Base-by-base conservation (phyloP, 53 echinoderm and acorn worm genomes). In the Holothuria leucospilota region DNA sequence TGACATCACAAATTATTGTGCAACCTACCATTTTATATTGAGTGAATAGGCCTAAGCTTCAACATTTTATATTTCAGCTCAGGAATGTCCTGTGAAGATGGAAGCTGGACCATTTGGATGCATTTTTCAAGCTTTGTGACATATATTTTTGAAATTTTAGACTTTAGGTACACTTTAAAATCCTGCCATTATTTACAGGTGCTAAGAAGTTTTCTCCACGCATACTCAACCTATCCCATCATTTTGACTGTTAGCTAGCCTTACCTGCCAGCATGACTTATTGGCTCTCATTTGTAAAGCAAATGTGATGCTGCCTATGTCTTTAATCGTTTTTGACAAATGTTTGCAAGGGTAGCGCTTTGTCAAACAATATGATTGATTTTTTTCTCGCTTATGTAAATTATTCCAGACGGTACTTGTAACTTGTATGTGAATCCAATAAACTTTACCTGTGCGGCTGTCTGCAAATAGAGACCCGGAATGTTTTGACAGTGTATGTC, bases 281-380 rank as follows among this genome's bases (percentile, higher is more conserved):
- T 75, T 52, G 52, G 46, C 21, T 26, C 51, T 75, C 75, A 75
- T 75, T 24, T 51, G 15, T 51, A 75, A 75, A 75, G 52, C 52
- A 75, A 75, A 75, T 49, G 49, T 26, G 51, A 49, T 42, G 20
- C 39, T 75, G 75, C 51, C 53, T 9, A 16, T 56, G 51, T 51
- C 38, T 75, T 75, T 75, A 75, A 75, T 70, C 75, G 75, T 52
- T 75, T 75, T 75, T 75, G 75, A 75, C 75, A 75, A 75, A 75
- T 75, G 75, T 75, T 75, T 75, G 75, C 75, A 20, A 53, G 75
- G 75, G 52, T 49, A 75, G 75, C 75, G 51, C 24, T 75, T 75
- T 75, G 75, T 75, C 75, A 75, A 75, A 75, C 75, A 75, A 75
- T 75, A 75, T 51, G 75, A 75, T 75, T 75, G 75, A 75, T 75